Evolutionary conservation across 1,140 invertebrate genomes (phyloP).

Genomic region (Megathymus violae): DNA sequence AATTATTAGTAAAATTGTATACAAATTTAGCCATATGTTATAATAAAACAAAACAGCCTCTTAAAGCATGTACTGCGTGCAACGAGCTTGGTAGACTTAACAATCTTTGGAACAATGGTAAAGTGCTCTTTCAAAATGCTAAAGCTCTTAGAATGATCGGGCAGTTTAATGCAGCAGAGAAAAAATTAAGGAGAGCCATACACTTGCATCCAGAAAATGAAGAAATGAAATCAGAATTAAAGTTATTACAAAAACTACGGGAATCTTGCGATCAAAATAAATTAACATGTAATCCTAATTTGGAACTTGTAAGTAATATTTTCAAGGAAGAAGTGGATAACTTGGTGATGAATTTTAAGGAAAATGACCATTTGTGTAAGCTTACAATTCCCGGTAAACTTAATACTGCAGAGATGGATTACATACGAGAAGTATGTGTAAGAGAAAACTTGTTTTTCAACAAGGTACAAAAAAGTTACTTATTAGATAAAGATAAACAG

Average conservation of each 20-base stretch:
- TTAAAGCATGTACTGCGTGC: slow-evolving; percentile 84
- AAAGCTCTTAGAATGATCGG: slow-evolving; percentile 85
- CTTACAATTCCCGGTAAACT: slow-evolving; percentile 58
- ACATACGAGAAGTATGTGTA: slow-evolving; percentile 64
- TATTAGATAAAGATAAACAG: slow-evolving; percentile 49
- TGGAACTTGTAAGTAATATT: slow-evolving; percentile 47
- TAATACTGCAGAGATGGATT: slow-evolving; percentile 61
- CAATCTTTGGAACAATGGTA: slow-evolving; percentile 77
- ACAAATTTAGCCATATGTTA: slow-evolving; percentile 89
- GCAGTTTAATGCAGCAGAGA: slow-evolving; percentile 66
- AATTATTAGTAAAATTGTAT: slow-evolving; percentile 85
- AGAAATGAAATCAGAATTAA: slow-evolving; percentile 57
- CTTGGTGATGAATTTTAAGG: slow-evolving; percentile 68
- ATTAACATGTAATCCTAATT: slow-evolving; percentile 37
- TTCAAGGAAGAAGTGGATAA: slow-evolving; percentile 71
- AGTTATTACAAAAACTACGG: slow-evolving; percentile 50
- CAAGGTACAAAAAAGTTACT: slow-evolving; percentile 48
- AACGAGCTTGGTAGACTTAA: slow-evolving; percentile 83
- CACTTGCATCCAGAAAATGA: slow-evolving; percentile 53
- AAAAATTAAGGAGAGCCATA: slow-evolving; percentile 62
- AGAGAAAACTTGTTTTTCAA: slow-evolving; percentile 68
- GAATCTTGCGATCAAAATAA: slow-evolving; percentile 48
- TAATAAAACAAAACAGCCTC: slow-evolving; percentile 85
- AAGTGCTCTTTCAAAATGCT: slow-evolving; percentile 86
- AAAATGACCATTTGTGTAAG: slow-evolving; percentile 60